Evolutionary conservation across 2,888 invertebrate genomes (phyloP).

Genomic region (Stenchaetothrips biformis): DNA sequence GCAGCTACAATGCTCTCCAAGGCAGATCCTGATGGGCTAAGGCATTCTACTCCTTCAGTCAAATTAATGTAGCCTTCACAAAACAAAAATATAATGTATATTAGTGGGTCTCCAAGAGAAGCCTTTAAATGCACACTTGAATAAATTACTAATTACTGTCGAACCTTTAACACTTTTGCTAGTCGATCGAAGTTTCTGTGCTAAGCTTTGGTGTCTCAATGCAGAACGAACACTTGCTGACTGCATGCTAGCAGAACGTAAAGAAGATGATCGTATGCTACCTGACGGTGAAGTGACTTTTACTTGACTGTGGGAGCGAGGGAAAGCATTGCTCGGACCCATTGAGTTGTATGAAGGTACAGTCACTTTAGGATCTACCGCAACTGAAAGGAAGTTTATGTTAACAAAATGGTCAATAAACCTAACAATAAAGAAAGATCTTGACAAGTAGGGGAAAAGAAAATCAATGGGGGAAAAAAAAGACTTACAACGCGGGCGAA

Average conservation of each 20-base stretch:
- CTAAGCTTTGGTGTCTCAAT: constrained; percentile 75
- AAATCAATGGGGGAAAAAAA: not conserved
- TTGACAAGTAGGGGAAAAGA: not conserved
- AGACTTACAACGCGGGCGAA: not conserved
- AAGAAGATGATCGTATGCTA: constrained; percentile 53
- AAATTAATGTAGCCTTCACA: constrained; percentile 69
- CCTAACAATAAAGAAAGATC: not conserved
- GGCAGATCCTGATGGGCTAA: constrained; percentile 55
- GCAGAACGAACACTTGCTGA: constrained; percentile 41
- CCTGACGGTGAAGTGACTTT: constrained; percentile 44
- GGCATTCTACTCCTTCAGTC: constrained; percentile 55
- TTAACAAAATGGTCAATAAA: not conserved
- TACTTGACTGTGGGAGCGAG: constrained; percentile 37
- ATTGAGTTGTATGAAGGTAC: constrained; percentile 35
- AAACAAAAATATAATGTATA: constrained; percentile 14
- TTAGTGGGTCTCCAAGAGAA: not conserved
- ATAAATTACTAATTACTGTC: not conserved
- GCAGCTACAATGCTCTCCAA: constrained; percentile 49
- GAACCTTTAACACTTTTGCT: constrained; percentile 72
- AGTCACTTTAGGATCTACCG: constrained; percentile 34
- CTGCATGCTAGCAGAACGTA: constrained; percentile 45
- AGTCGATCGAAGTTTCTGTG: constrained; percentile 78
- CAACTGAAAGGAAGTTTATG: not conserved
- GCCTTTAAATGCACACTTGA: not conserved
- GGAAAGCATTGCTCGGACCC: constrained; percentile 34